Percentiles rank a stretch among this genome's conserved stretches.
Evolutionary conservation across 2,888 invertebrate genomes (phyloP).

Genomic region (Andrena camellia): DNA sequence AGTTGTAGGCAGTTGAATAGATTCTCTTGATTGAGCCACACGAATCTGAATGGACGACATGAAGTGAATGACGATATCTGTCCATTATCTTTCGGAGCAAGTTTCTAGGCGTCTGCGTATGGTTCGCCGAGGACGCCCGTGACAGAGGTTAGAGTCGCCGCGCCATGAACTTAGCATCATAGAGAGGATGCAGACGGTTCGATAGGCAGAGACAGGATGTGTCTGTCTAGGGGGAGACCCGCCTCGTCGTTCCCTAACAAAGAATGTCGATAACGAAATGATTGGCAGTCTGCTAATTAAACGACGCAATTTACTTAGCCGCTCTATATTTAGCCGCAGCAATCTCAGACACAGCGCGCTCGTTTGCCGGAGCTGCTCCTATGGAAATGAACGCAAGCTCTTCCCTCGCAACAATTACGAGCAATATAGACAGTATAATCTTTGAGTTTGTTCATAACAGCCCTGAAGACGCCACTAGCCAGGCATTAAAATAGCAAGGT

Average conservation of each 20-base stretch:
- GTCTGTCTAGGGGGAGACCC: constrained; percentile 74
- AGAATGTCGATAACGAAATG: constrained; percentile 79
- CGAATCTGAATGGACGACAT: no score
- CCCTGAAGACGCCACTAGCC: neutral
- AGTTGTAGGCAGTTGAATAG: no score
- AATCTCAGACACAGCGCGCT: constrained; percentile 36
- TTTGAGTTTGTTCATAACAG: neutral
- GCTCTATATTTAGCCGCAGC: constrained; percentile 71
- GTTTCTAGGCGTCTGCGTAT: no score
- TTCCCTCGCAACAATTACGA: neutral
- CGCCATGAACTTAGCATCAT: constrained; percentile 67
- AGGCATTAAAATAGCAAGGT: no score
- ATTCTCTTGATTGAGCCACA: no score
- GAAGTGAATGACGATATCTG: no score
- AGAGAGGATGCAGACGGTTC: constrained; percentile 66
- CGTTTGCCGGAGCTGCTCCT: constrained; percentile 1
- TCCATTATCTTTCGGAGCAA: no score
- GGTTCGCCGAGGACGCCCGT: constrained; percentile 6
- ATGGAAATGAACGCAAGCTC: neutral
- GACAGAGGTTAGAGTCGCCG: constrained; percentile 58
- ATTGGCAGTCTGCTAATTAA: constrained; percentile 81
- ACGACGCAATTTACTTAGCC: constrained; percentile 70
- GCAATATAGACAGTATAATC: neutral
- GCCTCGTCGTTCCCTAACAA: constrained; percentile 69
- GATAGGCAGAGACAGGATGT: constrained; percentile 79